These are phyloP conservation scores for Dioctria linearis DNA, from an alignment of 2,888 invertebrate genomes.

Conservation along the genomic window DNA sequence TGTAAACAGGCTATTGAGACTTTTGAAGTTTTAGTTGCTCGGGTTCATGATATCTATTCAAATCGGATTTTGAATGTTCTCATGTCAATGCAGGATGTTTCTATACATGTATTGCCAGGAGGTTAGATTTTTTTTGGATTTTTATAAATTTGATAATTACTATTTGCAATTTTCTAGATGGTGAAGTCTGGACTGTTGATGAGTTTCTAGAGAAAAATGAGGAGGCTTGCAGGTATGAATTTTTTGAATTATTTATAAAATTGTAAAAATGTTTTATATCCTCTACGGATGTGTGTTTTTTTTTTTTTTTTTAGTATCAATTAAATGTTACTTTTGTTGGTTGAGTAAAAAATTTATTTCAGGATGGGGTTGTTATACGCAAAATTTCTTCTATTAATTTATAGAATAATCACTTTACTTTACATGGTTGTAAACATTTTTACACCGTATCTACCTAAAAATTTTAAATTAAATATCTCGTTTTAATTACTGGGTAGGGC, in stretches of 20 bases:
- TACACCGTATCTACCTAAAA: too few relatives aligned
- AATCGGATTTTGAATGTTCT: conserved; percentile 92
- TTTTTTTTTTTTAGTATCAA: too few relatives aligned
- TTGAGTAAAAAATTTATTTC: too few relatives aligned
- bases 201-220: conserved; percentile 89
- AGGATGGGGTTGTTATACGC: too few relatives aligned
- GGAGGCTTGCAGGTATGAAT: conserved; percentile 79
- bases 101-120: conserved; percentile 85
- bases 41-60: conserved; percentile 91
- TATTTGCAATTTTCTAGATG: conserved; percentile 70
- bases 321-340: too few relatives aligned
- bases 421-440: too few relatives aligned
- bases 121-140: conserved; percentile 63
- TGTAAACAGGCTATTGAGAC: conserved; percentile 84
- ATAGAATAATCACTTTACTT: too few relatives aligned
- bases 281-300: too few relatives aligned
- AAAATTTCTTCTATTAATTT: too few relatives aligned
- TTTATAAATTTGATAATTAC: background rate
- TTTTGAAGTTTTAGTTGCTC: conserved; percentile 82
- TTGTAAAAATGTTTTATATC: too few relatives aligned
- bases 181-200: conserved; percentile 89
- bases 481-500: too few relatives aligned
- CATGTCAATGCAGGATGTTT: conserved; percentile 88
- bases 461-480: too few relatives aligned
- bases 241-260: background rate